These are phyloP conservation scores for Steatocranus sp. DNA, from an alignment of 2,797 vertebrate species.

Conservation along the genomic window DNA sequence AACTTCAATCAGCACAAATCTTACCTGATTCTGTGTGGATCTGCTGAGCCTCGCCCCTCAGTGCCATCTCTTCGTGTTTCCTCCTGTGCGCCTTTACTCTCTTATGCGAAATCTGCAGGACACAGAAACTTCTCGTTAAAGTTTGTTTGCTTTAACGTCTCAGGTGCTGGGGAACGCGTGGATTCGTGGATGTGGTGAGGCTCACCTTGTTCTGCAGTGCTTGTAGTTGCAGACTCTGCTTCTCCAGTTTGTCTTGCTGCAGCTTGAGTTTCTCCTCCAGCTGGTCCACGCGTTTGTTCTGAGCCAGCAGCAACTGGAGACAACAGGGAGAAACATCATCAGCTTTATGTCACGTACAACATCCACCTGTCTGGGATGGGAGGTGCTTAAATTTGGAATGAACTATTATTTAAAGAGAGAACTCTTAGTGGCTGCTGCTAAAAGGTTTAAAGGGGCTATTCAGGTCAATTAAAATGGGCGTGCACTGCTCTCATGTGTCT, in stretches of 20 bases:
- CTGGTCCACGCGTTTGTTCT: slow-evolving; percentile 84
- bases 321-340: neutral
- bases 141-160: neutral
- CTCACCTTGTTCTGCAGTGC: slow-evolving; percentile 86
- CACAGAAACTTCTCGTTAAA: neutral
- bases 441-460: neutral
- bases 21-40: slow-evolving; percentile 37
- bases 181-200: neutral
- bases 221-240: slow-evolving; percentile 87
- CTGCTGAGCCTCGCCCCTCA: slow-evolving; percentile 16
- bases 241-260: slow-evolving; percentile 91
- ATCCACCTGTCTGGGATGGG: neutral
- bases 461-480: neutral
- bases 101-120: slow-evolving; percentile 54
- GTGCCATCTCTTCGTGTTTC: slow-evolving; percentile 47
- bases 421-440: neutral
- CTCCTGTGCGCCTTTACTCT: slow-evolving; percentile 61
- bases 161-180: accelerated
- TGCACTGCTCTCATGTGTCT: neutral
- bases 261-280: slow-evolving; percentile 87
- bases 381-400: neutral
- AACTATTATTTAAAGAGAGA: neutral
- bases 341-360: neutral
- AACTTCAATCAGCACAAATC: neutral
- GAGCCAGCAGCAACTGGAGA: slow-evolving; percentile 78